Percentiles rank a stretch among this genome's conserved stretches.
Conservation (phyloP, 2,888 invertebrate genomes). For the Macrosoma leucophasiata region DNA sequence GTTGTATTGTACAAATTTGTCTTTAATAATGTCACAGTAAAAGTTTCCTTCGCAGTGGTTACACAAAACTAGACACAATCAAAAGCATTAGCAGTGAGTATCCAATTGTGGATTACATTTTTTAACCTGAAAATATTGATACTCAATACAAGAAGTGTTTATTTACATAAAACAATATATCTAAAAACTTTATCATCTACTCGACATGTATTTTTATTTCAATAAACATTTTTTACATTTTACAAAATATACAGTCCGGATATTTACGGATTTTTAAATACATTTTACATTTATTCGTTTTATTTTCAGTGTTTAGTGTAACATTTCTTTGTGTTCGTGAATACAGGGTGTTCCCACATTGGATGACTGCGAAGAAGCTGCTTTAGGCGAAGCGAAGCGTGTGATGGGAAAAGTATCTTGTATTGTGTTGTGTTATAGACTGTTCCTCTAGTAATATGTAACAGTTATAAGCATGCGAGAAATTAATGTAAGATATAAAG, state of each 20-base stretch:
- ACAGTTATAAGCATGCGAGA: conserved; percentile 35
- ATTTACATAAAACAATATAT: conserved; percentile 13
- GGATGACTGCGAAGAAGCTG: conserved; percentile 53
- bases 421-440: conserved; percentile 28
- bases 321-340: conserved; percentile 27
- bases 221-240: conserved; percentile 27
- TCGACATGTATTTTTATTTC: conserved; percentile 12
- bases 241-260: conserved; percentile 39
- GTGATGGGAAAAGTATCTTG: conserved; percentile 24
- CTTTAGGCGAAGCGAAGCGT: conserved; percentile 63
- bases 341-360: conserved; percentile 14
- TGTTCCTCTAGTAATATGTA: conserved; percentile 21
- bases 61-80: conserved; percentile 67
- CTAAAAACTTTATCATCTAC: conserved; percentile 6
- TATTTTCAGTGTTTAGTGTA: conserved; percentile 26
- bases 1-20: neutral
- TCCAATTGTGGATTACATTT: conserved; percentile 26
- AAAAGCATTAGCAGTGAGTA: conserved; percentile 43
- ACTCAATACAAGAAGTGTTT: conserved; percentile 13
- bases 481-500: conserved; percentile 27
- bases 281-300: conserved; percentile 26
- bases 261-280: conserved; percentile 45
- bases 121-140: conserved; percentile 66
- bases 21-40: conserved; percentile 28
- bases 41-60: conserved; percentile 57